A percentile compares a stretch with the other conserved stretches of the same genome.
phyloP scores from a whole-genome alignment of 2,113 vertebrate species.

The Hydrochoerus hydrochaeris region DNA sequence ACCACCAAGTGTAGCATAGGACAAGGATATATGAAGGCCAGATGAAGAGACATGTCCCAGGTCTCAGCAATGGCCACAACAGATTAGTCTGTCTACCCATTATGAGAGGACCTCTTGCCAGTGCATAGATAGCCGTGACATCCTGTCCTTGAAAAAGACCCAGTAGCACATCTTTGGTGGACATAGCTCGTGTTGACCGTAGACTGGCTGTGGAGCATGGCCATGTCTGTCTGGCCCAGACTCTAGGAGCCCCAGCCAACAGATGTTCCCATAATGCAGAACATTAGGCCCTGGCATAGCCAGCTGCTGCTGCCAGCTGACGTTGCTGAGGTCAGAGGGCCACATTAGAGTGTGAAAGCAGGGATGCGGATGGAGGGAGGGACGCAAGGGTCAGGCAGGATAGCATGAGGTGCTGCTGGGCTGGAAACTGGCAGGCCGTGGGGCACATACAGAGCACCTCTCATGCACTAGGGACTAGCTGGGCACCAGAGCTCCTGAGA shows the following conservation, averaged over 20 bases:
- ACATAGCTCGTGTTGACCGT: rapidly evolving
- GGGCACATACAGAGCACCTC: neutral
- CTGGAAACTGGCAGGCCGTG: too few relatives aligned
- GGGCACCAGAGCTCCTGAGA: neutral
- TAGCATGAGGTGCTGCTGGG: neutral
- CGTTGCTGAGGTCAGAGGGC: rapidly evolving
- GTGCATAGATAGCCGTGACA: neutral
- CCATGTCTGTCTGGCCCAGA: neutral
- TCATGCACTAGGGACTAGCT: too few relatives aligned
- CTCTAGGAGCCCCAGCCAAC: slow-evolving; percentile 4
- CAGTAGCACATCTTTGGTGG: neutral
- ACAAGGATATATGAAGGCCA: neutral
- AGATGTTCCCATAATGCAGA: slow-evolving; percentile 57
- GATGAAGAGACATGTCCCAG: too few relatives aligned
- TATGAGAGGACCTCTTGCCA: neutral
- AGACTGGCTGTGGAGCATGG: rapidly evolving
- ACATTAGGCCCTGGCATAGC: neutral
- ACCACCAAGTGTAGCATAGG: neutral
- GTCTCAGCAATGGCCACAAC: neutral
- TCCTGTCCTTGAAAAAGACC: slow-evolving; percentile 34
- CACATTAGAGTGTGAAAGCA: neutral
- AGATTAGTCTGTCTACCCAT: neutral
- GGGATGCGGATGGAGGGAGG: neutral
- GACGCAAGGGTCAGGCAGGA: neutral
- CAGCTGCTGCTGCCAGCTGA: slow-evolving; percentile 45